These are phyloP conservation scores for Phragmatobia fuliginosa DNA, from an alignment of 2,888 invertebrate species.

Conservation along the genomic window DNA sequence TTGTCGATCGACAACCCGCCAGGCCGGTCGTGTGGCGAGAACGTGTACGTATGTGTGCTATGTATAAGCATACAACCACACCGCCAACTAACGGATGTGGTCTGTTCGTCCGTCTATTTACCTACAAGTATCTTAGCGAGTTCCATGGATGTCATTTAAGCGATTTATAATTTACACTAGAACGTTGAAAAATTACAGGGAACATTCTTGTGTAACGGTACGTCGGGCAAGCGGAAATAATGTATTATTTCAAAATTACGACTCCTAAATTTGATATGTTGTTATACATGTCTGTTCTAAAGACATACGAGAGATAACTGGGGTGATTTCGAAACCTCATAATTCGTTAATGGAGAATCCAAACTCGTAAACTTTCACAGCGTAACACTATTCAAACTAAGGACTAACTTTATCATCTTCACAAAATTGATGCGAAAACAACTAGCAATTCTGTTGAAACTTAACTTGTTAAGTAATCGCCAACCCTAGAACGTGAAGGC, in stretches of 20 bases:
- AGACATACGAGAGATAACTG: conserved; percentile 15
- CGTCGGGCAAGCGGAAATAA: conserved; percentile 37
- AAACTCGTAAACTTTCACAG: conserved; percentile 1
- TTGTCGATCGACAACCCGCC: conserved; percentile 68
- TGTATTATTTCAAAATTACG: conserved; percentile 38
- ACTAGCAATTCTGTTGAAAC: conserved; percentile 15
- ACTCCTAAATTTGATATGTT: conserved; percentile 23
- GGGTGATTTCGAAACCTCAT: neutral
- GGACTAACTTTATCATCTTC: conserved; percentile 11
- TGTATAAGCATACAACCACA: conserved; percentile 30
- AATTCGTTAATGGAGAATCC: conserved; percentile 1
- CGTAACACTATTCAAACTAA: conserved; percentile 12
- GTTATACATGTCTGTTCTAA: conserved; percentile 14
- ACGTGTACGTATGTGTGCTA: conserved; percentile 46
- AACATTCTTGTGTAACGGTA: conserved; percentile 54
- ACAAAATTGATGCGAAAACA: conserved; percentile 19
- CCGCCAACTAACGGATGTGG: conserved; percentile 70
- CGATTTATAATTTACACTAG: conserved; percentile 54
- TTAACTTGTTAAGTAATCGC: conserved; percentile 22
- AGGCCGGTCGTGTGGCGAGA: conserved; percentile 58
- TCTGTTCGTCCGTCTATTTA: conserved; percentile 61
- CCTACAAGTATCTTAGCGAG: conserved; percentile 53
- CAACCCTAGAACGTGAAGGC: conserved; percentile 45
- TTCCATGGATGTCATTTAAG: conserved; percentile 54
- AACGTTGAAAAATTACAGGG: conserved; percentile 49